These are phyloP conservation scores for Pleuronectes platessa DNA, from an alignment of 2,113 vertebrate genomes.

Conservation along the genomic window DNA sequence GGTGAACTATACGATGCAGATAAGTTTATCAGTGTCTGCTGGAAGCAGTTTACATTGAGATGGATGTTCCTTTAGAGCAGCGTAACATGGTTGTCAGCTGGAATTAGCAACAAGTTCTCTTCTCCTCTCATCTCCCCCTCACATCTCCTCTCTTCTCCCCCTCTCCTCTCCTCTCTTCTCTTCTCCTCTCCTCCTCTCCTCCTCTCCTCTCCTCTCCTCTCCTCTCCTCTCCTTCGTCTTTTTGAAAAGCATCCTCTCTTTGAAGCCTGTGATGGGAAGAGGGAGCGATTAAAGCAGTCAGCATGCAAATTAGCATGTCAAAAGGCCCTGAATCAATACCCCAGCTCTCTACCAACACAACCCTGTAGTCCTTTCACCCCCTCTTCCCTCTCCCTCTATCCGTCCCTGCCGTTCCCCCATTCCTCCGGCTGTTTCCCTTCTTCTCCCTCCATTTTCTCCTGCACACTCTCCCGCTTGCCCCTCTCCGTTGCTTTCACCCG, in stretches of 20 bases:
- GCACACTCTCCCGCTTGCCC: constrained; percentile 60
- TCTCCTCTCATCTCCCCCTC: constrained; percentile 15
- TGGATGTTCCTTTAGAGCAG: constrained; percentile 10
- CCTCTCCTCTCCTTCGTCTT: constrained; percentile 48
- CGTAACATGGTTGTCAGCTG: constrained; percentile 33
- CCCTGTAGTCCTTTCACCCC: constrained; percentile 62
- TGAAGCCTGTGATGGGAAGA: constrained; percentile 84
- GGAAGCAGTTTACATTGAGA: background rate
- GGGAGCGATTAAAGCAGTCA: constrained; percentile 84
- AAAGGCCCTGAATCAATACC: constrained; percentile 89
- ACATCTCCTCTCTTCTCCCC: constrained; percentile 69
- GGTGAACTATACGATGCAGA: too few relatives aligned
- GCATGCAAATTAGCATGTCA: constrained; percentile 90
- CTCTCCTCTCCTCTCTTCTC: constrained; percentile 53
- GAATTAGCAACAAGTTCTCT: constrained; percentile 7
- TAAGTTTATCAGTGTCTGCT: too few relatives aligned
- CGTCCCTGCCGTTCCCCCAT: constrained; percentile 54
- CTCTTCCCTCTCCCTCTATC: constrained; percentile 14
- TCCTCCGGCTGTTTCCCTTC: constrained; percentile 62
- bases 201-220: background rate
- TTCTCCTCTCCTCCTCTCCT: constrained; percentile 60
- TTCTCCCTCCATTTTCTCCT: constrained; percentile 60
- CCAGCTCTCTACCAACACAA: constrained; percentile 77
- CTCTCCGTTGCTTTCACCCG: constrained; percentile 43
- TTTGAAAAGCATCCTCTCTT: constrained; percentile 86